These are phyloP conservation scores for Tricholauxania praeusta DNA, from an alignment of 2,888 invertebrate genomes.

Conservation along the genomic window DNA sequence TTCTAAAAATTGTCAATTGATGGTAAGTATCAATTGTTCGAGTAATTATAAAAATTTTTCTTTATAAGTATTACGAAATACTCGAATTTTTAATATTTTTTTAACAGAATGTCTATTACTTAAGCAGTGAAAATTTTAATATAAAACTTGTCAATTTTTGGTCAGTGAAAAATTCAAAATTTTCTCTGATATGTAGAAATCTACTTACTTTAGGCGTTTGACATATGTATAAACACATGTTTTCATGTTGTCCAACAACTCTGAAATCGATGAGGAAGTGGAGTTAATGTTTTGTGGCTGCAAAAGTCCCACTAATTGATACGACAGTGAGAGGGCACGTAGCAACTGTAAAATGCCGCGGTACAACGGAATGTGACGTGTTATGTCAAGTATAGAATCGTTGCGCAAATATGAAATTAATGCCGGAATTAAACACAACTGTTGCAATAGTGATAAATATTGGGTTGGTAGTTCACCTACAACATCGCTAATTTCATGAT, in stretches of 20 bases:
- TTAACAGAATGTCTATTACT: no score
- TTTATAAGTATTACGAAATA: no score
- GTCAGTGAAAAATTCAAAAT: no score
- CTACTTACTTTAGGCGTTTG: constrained; percentile 79
- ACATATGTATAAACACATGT: constrained; percentile 93
- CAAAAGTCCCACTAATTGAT: constrained; percentile 74
- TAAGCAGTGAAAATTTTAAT: background rate
- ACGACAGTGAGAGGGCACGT: constrained; percentile 79
- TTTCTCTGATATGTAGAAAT: background rate
- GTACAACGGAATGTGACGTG: constrained; percentile 95
- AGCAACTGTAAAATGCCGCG: constrained; percentile 85
- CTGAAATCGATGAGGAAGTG: constrained; percentile 76
- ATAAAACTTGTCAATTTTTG: no score
- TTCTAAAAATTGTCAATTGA: no score
- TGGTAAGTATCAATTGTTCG: no score
- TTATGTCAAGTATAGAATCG: constrained; percentile 97
- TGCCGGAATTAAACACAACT: constrained; percentile 88
- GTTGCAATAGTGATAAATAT: constrained; percentile 81
- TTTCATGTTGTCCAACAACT: constrained; percentile 87
- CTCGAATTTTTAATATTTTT: no score
- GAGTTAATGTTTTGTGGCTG: constrained; percentile 70
- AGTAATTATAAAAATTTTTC: no score
- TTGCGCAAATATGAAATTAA: constrained; percentile 92
- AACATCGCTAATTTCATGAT: constrained; percentile 67
- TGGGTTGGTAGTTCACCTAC: constrained; percentile 74